phyloP scores from a whole-genome alignment of 1,140 invertebrate species.

The Drosophila mauritiana region DNA sequence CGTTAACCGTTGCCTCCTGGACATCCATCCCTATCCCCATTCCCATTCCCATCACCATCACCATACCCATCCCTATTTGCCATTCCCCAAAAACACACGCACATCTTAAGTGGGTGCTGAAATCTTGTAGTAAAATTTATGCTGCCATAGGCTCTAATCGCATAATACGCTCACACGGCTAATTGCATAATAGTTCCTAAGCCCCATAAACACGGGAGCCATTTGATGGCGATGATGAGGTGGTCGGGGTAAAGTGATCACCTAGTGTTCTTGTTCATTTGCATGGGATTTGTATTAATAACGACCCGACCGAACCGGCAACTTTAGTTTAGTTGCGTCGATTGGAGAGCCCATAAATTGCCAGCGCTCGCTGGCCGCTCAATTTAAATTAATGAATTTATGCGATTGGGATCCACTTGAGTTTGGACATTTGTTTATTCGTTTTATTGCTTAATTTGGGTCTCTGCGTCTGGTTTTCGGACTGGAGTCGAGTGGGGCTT shows the following conservation, averaged over 20 bases:
- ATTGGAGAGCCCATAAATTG: slow-evolving; percentile 54
- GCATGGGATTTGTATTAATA: slow-evolving; percentile 72
- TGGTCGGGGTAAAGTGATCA: slow-evolving; percentile 11
- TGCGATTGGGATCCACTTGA: slow-evolving; percentile 52
- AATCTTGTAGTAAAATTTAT: slow-evolving; percentile 71
- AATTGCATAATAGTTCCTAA: slow-evolving; percentile 77
- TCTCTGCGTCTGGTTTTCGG: slow-evolving; percentile 20
- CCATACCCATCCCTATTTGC: not conserved
- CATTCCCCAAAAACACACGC: slow-evolving; percentile 4
- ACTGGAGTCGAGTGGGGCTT: slow-evolving; percentile 26
- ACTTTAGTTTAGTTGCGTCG: slow-evolving; percentile 33
- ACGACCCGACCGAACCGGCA: slow-evolving; percentile 6
- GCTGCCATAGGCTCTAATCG: slow-evolving; percentile 62
- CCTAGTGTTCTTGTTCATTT: slow-evolving; percentile 51
- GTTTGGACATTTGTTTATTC: slow-evolving; percentile 45
- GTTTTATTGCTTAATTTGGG: slow-evolving; percentile 61
- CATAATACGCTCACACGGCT: slow-evolving; percentile 68
- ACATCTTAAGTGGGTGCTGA: slow-evolving; percentile 71
- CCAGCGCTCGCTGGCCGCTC: slow-evolving; percentile 28
- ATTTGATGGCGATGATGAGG: slow-evolving; percentile 4
- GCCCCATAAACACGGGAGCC: slow-evolving; percentile 29
- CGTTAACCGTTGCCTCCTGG: slow-evolving; percentile 61
- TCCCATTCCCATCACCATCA: not conserved
- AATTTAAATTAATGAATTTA: slow-evolving; percentile 66
- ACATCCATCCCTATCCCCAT: not conserved